phyloP scores from a whole-genome alignment of 2,888 invertebrate species.

The Spodoptera littoralis region DNA sequence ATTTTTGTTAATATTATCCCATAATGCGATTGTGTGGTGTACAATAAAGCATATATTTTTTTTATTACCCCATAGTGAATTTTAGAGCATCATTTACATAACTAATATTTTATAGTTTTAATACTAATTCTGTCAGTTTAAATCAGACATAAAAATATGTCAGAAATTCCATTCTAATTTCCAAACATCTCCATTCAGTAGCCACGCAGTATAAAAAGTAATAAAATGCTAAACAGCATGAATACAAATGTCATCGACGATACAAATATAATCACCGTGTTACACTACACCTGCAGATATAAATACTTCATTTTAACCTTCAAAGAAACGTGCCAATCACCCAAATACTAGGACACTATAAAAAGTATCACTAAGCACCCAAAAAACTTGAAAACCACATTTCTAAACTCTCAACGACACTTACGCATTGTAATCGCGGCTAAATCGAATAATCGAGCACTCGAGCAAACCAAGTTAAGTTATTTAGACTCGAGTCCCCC shows the following conservation, averaged over 20 bases:
- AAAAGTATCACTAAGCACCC: slow-evolving; percentile 49
- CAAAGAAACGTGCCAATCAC: slow-evolving; percentile 55
- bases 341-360: slow-evolving; percentile 51
- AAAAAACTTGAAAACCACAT: slow-evolving; percentile 68
- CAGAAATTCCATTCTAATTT: slow-evolving; percentile 15
- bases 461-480: slow-evolving; percentile 83
- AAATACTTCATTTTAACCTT: slow-evolving; percentile 48
- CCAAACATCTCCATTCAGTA: slow-evolving; percentile 24
- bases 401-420: slow-evolving; percentile 73
- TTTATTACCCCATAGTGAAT: too few species aligned
- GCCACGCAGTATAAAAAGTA: slow-evolving; percentile 33
- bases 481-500: slow-evolving; percentile 81
- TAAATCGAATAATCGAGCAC: slow-evolving; percentile 85
- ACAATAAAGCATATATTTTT: too few species aligned
- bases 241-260: slow-evolving; percentile 55
- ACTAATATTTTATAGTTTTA: too few species aligned
- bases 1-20: too few species aligned
- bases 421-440: slow-evolving; percentile 82
- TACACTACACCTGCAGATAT: slow-evolving; percentile 47
- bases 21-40: too few species aligned
- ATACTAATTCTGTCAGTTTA: too few species aligned
- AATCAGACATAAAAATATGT: slow-evolving; percentile 9
- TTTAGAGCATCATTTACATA: too few species aligned
- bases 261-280: slow-evolving; percentile 56
- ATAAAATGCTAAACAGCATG: slow-evolving; percentile 41